phyloP scores from a whole-genome alignment of 1,140 invertebrate genomes.

The Agrypnia vestita region DNA sequence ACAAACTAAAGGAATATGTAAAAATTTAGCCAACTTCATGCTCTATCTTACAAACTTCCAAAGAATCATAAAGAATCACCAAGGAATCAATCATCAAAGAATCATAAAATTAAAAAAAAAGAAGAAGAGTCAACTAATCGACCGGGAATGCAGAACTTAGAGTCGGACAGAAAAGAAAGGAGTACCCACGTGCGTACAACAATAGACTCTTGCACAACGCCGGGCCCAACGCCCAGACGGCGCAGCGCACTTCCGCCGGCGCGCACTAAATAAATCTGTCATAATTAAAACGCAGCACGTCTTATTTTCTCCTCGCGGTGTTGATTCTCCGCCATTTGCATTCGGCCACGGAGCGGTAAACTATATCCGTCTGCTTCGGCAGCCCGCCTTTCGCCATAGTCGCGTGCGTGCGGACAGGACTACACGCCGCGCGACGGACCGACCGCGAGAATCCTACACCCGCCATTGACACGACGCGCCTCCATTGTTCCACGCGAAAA shows the following conservation, averaged over 20 bases:
- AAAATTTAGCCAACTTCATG: too few species aligned
- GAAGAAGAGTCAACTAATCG: too few species aligned
- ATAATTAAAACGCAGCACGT: slow-evolving; percentile 37
- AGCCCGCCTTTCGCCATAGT: not conserved
- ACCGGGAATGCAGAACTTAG: too few species aligned
- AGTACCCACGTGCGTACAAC: not conserved
- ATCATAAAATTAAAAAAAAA: too few species aligned
- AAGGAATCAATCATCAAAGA: too few species aligned
- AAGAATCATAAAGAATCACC: too few species aligned
- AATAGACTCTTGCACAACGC: slow-evolving; percentile 23
- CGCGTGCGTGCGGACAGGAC: not conserved
- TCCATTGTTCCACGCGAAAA: slow-evolving; percentile 15
- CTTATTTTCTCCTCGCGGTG: slow-evolving; percentile 18
- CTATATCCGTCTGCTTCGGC: slow-evolving; percentile 12
- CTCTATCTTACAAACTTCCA: too few species aligned
- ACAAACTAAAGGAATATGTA: too few species aligned
- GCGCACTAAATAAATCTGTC: slow-evolving; percentile 37
- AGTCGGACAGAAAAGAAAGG: too few species aligned
- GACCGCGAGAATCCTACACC: slow-evolving; percentile 12
- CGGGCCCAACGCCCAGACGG: slow-evolving; percentile 2
- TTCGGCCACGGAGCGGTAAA: slow-evolving; percentile 2
- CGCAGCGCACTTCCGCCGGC: slow-evolving; percentile 21
- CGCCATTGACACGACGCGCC: slow-evolving; percentile 15
- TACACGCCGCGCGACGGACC: not conserved
- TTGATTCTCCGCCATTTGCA: slow-evolving; percentile 32